These are phyloP conservation scores for Aspidiotus rigidus DNA, from an alignment of 2,888 invertebrate species.

Conservation along the genomic window DNA sequence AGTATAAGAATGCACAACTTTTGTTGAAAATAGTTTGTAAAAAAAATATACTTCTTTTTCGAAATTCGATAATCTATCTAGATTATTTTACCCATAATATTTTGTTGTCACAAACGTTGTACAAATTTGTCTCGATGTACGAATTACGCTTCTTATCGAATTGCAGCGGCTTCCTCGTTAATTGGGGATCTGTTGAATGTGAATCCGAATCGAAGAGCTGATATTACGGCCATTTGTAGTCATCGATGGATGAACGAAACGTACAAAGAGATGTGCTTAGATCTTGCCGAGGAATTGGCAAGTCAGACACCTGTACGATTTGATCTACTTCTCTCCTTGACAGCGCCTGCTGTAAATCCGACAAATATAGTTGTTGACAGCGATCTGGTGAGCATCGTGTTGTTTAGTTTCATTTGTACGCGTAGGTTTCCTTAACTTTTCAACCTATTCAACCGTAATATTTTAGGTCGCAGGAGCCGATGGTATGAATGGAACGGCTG, in stretches of 20 bases:
- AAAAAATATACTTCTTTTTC: no score
- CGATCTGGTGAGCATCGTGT: constrained; percentile 42
- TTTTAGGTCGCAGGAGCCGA: constrained; percentile 20
- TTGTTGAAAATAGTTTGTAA: constrained; percentile 8
- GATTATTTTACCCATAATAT: no score
- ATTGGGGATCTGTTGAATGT: constrained; percentile 92
- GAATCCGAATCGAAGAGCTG: constrained; percentile 77
- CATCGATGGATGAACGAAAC: constrained; percentile 96
- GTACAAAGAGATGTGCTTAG: constrained; percentile 64
- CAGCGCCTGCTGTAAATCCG: constrained; percentile 47
- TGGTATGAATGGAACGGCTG: constrained; percentile 24
- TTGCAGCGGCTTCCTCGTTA: constrained; percentile 79
- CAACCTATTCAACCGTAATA: no score
- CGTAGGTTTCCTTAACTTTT: background rate
- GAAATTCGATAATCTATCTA: no score
- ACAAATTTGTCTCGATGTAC: no score
- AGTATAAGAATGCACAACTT: background rate
- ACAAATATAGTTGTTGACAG: constrained; percentile 58
- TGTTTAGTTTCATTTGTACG: background rate
- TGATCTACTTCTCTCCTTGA: constrained; percentile 73
- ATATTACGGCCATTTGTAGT: constrained; percentile 85
- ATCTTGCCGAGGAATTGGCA: constrained; percentile 76
- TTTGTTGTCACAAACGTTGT: no score
- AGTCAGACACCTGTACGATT: constrained; percentile 83
- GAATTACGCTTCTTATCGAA: background rate